Evolutionary conservation across 2,113 vertebrate genomes (phyloP).

Genomic region (Nannobrachium achirus): DNA sequence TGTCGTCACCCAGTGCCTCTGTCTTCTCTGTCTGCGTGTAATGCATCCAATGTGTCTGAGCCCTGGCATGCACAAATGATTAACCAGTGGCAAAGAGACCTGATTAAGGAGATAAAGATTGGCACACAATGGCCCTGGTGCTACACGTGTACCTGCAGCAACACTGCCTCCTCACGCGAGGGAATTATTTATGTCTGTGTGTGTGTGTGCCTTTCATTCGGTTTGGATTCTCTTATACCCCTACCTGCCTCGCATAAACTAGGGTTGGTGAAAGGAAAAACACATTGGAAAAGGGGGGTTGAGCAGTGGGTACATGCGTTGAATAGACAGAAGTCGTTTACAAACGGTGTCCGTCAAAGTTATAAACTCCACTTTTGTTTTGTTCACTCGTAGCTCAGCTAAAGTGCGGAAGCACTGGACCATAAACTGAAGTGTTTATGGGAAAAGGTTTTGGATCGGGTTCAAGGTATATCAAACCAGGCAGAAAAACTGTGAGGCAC

Average conservation of each 20-base stretch:
- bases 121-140: conserved; percentile 58
- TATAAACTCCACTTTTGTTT: neutral
- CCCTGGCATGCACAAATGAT: conserved; percentile 71
- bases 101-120: conserved; percentile 76
- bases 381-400: neutral
- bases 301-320: neutral
- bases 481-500: neutral
- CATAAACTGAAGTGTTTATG: neutral
- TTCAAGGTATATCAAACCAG: neutral
- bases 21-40: conserved; percentile 56
- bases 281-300: neutral
- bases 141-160: conserved; percentile 62
- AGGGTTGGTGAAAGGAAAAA: neutral
- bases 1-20: conserved; percentile 56
- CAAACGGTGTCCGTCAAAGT: neutral
- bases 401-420: neutral
- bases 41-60: conserved; percentile 64
- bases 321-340: neutral
- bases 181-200: conserved; percentile 43
- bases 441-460: neutral
- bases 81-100: conserved; percentile 69
- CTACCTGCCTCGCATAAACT: neutral
- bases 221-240: conserved; percentile 14
- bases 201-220: conserved; percentile 16
- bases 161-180: conserved; percentile 62